Base-by-base conservation (phyloP, 2,113 vertebrate species). In the Grammomys dolichurus region DNA sequence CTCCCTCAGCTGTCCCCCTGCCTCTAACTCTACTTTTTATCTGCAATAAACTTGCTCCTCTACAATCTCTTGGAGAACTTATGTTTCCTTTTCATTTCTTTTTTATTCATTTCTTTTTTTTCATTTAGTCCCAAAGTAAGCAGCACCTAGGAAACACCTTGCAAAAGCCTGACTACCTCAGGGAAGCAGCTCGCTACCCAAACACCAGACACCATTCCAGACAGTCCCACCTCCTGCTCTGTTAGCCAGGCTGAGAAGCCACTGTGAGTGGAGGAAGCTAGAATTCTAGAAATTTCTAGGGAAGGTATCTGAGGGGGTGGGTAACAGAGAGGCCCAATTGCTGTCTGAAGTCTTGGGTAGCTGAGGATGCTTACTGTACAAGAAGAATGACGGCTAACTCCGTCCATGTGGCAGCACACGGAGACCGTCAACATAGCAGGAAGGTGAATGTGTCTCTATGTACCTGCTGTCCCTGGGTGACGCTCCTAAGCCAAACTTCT, bases 251-350 rank as follows among this genome's bases (percentile, higher is more conserved):
- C 9, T 0, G 89, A 77, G 40, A 28, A 2, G 24, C 72, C 11
- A 7, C 48, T 14, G 10, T 10, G 26, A 28, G 31, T 0, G 0
- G 16, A 88, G 65, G 63, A 73, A 3, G 7, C 70, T 0, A 0
- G 82, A n/a, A 0, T 10, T 40, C 80, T 0, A 20, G 72, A 54
- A 40, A 26, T 19, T 11, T 40, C 84, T 43, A 40, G 54, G 54
- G 46, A 20, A 69, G 81, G 56, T 43, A 16, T 76, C 43, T 28
- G 5, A 84, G 78, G n/a, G 24, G 48, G 24, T 0, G 2, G 31
- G 11, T 7, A 0, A 58, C 31, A 77, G 24, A 70, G 48, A 54
- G 43, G n/a, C 69, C 36, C 26, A 20, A 9, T 2, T 40, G 24
- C 51, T 43, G 12, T 84, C 63, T 22, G 7, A 3, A 46, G 2